Conservation (phyloP, 2,797 vertebrate genomes). For the Cuculus canorus region DNA sequence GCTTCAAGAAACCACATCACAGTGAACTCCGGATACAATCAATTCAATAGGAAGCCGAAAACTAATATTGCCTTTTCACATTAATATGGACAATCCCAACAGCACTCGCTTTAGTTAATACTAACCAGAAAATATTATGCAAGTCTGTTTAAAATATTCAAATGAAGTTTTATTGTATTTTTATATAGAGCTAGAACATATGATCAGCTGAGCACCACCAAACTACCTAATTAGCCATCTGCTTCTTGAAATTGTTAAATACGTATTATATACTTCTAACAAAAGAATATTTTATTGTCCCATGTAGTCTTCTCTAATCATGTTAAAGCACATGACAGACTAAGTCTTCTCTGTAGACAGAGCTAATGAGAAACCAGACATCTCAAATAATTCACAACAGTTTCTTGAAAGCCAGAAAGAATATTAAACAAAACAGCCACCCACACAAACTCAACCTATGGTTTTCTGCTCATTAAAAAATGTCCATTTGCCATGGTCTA, state of each 20-base stretch:
- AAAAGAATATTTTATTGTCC: constrained; percentile 1
- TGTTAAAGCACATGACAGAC: neutral
- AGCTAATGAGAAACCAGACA: neutral
- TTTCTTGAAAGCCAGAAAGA: neutral
- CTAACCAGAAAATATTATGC: constrained; percentile 32
- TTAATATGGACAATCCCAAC: neutral
- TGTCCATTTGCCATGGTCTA: neutral
- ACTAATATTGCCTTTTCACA: neutral
- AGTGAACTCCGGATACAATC: neutral
- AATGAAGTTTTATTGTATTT: constrained; percentile 54
- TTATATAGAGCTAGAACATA: constrained; percentile 67
- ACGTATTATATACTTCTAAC: constrained; percentile 46
- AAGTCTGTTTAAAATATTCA: constrained; percentile 55
- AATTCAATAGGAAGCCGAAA: neutral
- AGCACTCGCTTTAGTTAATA: neutral
- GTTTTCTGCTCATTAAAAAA: neutral
- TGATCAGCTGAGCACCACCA: constrained; percentile 51
- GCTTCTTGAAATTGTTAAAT: constrained; percentile 56
- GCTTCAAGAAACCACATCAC: neutral
- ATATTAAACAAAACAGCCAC: neutral
- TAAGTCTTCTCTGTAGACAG: neutral
- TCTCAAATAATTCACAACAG: neutral
- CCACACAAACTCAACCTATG: neutral
- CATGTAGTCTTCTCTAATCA: neutral
- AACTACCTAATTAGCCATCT: constrained; percentile 71